phyloP scores from a whole-genome alignment of 2,888 invertebrate genomes.

The Caenorhabditis macrosperma region DNA sequence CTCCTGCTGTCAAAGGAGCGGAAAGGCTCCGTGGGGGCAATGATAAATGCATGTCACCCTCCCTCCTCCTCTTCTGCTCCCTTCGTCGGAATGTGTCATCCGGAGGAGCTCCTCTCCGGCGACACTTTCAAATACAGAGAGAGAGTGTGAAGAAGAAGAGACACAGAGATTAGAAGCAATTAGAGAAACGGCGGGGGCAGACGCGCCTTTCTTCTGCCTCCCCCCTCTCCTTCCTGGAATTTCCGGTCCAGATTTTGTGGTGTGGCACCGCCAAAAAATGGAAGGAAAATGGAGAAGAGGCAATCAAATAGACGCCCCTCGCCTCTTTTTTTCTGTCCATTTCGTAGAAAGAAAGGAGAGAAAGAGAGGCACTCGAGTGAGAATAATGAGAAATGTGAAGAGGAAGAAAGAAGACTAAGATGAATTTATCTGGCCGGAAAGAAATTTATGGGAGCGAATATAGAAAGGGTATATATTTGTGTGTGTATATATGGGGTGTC shows the following conservation, averaged over 20 bases:
- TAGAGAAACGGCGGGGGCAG: conserved; percentile 27
- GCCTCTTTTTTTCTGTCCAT: conserved; percentile 21
- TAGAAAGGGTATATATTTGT: neutral
- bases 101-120: conserved; percentile 33
- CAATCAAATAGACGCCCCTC: conserved; percentile 34
- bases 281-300: conserved; percentile 17
- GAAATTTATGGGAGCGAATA: conserved; percentile 21
- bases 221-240: conserved; percentile 4
- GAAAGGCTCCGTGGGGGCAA: conserved; percentile 28
- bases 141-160: conserved; percentile 2
- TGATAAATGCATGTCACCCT: conserved; percentile 58
- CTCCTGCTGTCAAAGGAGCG: conserved; percentile 9
- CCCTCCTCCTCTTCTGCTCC: neutral
- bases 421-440: neutral
- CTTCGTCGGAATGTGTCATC: conserved; percentile 44
- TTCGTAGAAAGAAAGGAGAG: neutral
- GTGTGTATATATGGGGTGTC: neutral
- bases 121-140: conserved; percentile 13
- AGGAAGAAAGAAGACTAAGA: neutral
- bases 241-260: conserved; percentile 45
- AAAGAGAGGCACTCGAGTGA: conserved; percentile 16
- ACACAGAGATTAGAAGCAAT: conserved; percentile 49
- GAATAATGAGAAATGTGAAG: conserved; percentile 36
- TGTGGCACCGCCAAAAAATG: neutral
- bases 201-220: neutral